These are phyloP conservation scores for Setipinna tenuifilis DNA, from an alignment of 2,797 vertebrate species.

Conservation along the genomic window DNA sequence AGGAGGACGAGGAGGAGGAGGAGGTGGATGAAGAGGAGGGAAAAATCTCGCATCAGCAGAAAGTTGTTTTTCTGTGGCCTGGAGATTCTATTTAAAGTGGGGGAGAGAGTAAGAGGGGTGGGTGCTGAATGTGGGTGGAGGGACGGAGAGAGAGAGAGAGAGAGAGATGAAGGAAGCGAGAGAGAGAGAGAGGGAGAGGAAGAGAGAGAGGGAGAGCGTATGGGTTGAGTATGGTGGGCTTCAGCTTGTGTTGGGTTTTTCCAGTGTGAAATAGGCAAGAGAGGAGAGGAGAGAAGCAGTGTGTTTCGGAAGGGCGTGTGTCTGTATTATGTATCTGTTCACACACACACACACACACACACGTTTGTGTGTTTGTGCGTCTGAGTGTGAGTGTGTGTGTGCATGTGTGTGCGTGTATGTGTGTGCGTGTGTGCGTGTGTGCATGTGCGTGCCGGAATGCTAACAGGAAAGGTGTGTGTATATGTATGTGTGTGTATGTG, in stretches of 20 bases:
- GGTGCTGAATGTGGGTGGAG: constrained; percentile 48
- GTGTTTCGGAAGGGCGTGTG: constrained; percentile 21
- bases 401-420: constrained; percentile 52
- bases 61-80: constrained; percentile 86
- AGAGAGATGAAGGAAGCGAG: constrained; percentile 59
- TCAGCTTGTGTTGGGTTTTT: constrained; percentile 63
- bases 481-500: not conserved
- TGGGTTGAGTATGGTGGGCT: constrained; percentile 47
- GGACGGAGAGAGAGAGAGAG: constrained; percentile 50
- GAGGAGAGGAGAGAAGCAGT: constrained; percentile 51
- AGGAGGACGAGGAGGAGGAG: constrained; percentile 61
- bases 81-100: constrained; percentile 82
- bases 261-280: constrained; percentile 52
- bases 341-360: not conserved
- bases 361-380: constrained; percentile 5
- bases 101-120: constrained; percentile 45
- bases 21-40: constrained; percentile 47
- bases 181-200: constrained; percentile 43
- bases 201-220: constrained; percentile 52
- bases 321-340: constrained; percentile 29
- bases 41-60: constrained; percentile 86
- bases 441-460: constrained; percentile 18
- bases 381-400: constrained; percentile 42
- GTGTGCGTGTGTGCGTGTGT: too few relatives aligned
- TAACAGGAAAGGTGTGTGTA: not conserved